phyloP scores from a whole-genome alignment of 1,140 invertebrate species.

The Physella acuta region DNA sequence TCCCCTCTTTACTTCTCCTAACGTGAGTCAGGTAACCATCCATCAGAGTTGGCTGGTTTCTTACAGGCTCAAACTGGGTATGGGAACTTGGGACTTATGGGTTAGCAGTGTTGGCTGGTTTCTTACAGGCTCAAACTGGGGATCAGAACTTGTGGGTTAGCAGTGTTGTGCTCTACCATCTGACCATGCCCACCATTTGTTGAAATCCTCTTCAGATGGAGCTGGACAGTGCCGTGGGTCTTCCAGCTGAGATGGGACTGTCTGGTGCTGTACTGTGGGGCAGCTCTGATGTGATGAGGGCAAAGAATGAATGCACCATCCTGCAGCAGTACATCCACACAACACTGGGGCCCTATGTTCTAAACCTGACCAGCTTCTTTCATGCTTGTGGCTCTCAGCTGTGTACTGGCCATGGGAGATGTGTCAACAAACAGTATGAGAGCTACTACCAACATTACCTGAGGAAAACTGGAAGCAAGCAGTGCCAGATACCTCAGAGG shows the following conservation, averaged over 20 bases:
- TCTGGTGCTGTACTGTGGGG: constrained; percentile 37
- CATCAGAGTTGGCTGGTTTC: too few species aligned
- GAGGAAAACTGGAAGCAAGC: neutral
- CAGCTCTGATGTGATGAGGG: constrained; percentile 15
- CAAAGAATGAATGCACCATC: constrained; percentile 26
- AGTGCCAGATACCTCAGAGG: constrained; percentile 14
- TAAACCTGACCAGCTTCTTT: constrained; percentile 30
- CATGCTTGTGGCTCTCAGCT: constrained; percentile 13
- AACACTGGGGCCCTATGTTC: constrained; percentile 30
- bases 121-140: neutral
- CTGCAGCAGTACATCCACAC: constrained; percentile 31
- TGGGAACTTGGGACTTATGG: too few species aligned
- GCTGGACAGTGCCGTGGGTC: constrained; percentile 24
- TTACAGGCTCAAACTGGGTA: too few species aligned
- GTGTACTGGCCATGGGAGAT: constrained; percentile 33
- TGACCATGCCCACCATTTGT: too few species aligned
- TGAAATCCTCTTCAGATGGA: constrained; percentile 25
- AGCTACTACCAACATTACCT: constrained; percentile 21
- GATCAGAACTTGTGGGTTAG: neutral
- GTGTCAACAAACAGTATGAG: constrained; percentile 29
- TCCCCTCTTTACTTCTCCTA: too few species aligned
- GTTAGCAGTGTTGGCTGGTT: too few species aligned
- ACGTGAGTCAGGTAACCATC: too few species aligned
- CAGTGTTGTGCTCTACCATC: neutral
- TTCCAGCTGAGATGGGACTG: constrained; percentile 31